These are phyloP conservation scores for Mormyrops boulengeri DNA, from an alignment of 2,797 vertebrate species.

Conservation along the genomic window DNA sequence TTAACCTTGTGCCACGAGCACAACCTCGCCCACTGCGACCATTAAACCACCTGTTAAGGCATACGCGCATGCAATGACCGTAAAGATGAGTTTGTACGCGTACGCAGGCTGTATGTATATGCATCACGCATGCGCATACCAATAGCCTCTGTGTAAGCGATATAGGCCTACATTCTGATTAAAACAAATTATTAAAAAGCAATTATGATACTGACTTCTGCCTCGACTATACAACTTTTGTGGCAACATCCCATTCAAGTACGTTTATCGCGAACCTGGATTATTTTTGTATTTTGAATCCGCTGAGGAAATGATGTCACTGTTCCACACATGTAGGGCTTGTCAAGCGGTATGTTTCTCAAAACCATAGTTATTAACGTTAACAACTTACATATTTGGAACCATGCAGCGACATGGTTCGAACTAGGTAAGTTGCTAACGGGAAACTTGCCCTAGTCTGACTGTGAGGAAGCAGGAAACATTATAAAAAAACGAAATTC, in stretches of 20 bases:
- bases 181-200: background rate
- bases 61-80: background rate
- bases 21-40: constrained; percentile 23
- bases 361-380: background rate
- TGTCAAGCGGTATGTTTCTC: background rate
- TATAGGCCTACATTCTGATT: background rate
- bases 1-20: constrained; percentile 37
- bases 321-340: background rate
- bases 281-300: background rate
- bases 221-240: background rate
- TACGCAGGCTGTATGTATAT: background rate
- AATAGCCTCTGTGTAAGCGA: background rate
- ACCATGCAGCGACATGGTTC: background rate
- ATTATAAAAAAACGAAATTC: background rate
- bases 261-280: background rate
- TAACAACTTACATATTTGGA: background rate
- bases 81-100: background rate
- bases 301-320: no score
- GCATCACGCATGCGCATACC: background rate
- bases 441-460: background rate
- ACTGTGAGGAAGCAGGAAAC: background rate
- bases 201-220: background rate
- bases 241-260: background rate
- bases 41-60: background rate
- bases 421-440: background rate